A percentile compares a stretch with the other conserved stretches of the same genome.
phyloP scores from a whole-genome alignment of 2,113 vertebrate genomes.

The Protobothrops flavoviridis region DNA sequence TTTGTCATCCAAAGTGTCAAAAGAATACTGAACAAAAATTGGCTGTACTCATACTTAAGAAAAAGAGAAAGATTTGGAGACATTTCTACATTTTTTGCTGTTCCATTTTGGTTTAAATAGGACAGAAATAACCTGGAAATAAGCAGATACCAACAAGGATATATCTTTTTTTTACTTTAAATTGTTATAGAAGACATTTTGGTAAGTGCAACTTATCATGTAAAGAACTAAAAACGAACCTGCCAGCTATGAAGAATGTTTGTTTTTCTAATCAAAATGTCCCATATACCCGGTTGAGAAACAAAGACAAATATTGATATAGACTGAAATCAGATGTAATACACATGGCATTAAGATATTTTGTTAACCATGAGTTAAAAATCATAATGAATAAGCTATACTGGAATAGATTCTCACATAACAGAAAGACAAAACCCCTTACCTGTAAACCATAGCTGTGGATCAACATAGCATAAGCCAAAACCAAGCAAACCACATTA shows the following conservation, averaged over 20 bases:
- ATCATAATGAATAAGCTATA: not conserved
- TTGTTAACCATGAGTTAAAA: not conserved
- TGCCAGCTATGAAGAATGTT: not conserved
- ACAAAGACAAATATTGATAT: not conserved
- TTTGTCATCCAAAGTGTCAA: not conserved
- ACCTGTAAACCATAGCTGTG: not conserved
- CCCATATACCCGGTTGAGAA: not conserved
- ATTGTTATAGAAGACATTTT: not conserved
- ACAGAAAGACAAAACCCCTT: not conserved
- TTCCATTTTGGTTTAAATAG: not conserved
- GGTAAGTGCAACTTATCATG: not conserved
- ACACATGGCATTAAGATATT: not conserved
- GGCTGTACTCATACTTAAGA: not conserved
- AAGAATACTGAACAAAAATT: not conserved
- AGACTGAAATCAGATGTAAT: not conserved
- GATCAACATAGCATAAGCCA: not conserved
- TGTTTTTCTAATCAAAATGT: not conserved
- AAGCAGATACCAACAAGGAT: not conserved
- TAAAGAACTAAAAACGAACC: not conserved
- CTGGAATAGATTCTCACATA: not conserved
- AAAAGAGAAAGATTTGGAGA: not conserved
- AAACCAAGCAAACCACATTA: not conserved
- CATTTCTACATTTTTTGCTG: not conserved
- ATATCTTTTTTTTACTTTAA: not conserved
- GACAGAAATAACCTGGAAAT: not conserved